These are phyloP conservation scores for Cryptosula pallasiana DNA, from an alignment of 2,888 invertebrate genomes.

Conservation along the genomic window DNA sequence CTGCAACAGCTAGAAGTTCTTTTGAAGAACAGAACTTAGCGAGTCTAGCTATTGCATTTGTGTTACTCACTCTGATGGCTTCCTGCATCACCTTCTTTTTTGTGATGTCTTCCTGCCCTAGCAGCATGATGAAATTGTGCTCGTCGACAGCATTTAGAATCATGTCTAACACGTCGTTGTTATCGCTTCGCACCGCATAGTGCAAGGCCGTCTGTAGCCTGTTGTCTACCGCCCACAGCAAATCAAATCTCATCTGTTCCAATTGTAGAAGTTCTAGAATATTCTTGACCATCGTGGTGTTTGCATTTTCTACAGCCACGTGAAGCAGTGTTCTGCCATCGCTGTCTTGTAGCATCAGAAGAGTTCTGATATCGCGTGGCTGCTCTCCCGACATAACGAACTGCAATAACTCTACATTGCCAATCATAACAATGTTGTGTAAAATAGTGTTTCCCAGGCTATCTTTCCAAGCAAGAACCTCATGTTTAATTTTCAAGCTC, in stretches of 20 bases:
- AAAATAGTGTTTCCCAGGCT: background rate
- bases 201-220: background rate
- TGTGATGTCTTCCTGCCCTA: background rate
- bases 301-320: background rate
- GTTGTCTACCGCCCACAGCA: background rate
- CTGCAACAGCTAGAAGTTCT: too few species aligned
- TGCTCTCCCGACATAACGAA: background rate
- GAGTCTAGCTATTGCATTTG: background rate
- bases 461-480: background rate
- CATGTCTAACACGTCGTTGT: background rate
- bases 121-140: background rate
- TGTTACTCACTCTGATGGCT: background rate
- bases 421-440: background rate
- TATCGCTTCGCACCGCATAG: background rate
- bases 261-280: background rate
- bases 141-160: background rate
- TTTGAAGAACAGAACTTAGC: too few species aligned
- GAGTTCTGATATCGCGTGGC: background rate
- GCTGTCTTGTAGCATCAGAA: background rate
- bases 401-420: background rate
- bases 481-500: background rate
- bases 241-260: background rate
- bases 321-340: background rate
- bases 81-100: background rate
- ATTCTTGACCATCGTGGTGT: background rate